Evolutionary conservation across 2,888 invertebrate species (phyloP), one percentile per base, ranked within the genome.

Genomic region (Maniola hyperantus): DNA sequence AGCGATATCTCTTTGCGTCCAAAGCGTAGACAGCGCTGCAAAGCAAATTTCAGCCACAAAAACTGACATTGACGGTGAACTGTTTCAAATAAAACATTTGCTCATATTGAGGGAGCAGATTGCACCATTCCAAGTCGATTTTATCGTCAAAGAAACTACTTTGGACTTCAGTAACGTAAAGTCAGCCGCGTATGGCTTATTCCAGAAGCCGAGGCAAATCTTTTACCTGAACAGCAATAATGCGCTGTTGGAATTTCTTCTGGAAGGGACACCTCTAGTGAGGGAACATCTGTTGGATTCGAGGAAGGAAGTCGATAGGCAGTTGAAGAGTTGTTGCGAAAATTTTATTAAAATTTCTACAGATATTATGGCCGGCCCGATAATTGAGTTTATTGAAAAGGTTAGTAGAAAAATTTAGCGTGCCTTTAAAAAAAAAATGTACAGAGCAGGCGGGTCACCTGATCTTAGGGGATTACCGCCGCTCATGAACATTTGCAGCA

Each of bases 71-170:
- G 99, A 99, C 87, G 99, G 97, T 0, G 96, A 97, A 81, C 92
- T 99, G n/a, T 99, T 99, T 86, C 96, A 99, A 89, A 98, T 99
- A 53, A 99, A 99, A 84, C 99, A 99, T 89, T 91, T 99, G 67
- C 92, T 99, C 4, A 99, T 99, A 67, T 92, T 99, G 1, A 91
- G 99, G 26, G 99, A 99, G 83, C 99, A 99, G 87, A 99, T 99
- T 36, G 98, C 99, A 0, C 99, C 99, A 0, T 99, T 99, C 82
- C 98, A 99, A 85, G 97, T 98, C 0, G 99, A 98, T 81, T 97
- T 97, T 76, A 95, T 98, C 0, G 95, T 98, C 0, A 97, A 97
- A 80, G 99, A 99, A 85, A 98, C 98, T 6, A 95, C 96, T 18
- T 86, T 99, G 71, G 99, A 99, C 87, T 99, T 99, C 77, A 97